Evolutionary conservation across 2,797 vertebrate genomes (phyloP).

Genomic region (Enteromius argenteus): DNA sequence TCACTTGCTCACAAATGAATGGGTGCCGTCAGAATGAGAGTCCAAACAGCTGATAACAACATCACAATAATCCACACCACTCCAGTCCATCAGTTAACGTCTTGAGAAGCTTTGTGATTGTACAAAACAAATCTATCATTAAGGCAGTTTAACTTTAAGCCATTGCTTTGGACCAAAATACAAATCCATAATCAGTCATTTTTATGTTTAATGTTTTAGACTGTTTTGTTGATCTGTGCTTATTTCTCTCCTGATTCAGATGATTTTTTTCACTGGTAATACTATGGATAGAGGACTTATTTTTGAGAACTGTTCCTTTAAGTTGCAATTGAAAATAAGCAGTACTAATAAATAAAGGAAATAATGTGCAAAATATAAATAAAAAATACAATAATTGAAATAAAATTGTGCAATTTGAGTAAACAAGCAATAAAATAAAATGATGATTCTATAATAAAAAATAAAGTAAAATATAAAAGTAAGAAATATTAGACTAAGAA

Average conservation of each 20-base stretch:
- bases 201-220: neutral
- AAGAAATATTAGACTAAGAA: slow-evolving; percentile 10
- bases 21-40: too few relatives aligned
- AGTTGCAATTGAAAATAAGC: neutral
- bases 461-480: neutral
- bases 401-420: neutral
- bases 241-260: neutral
- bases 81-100: too few relatives aligned
- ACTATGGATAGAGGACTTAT: too few relatives aligned
- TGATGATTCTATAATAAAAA: neutral
- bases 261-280: too few relatives aligned
- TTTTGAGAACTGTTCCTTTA: too few relatives aligned
- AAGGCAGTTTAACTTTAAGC: neutral
- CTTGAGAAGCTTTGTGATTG: too few relatives aligned
- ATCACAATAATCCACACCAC: too few relatives aligned
- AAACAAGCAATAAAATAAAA: neutral
- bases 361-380: too few relatives aligned
- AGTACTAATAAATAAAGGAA: neutral
- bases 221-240: neutral
- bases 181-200: neutral
- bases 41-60: too few relatives aligned
- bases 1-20: too few relatives aligned
- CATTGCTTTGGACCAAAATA: neutral
- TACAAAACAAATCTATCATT: too few relatives aligned
- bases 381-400: neutral